phyloP scores from a whole-genome alignment of 1,140 invertebrate genomes.

The Drosophila navojoa region DNA sequence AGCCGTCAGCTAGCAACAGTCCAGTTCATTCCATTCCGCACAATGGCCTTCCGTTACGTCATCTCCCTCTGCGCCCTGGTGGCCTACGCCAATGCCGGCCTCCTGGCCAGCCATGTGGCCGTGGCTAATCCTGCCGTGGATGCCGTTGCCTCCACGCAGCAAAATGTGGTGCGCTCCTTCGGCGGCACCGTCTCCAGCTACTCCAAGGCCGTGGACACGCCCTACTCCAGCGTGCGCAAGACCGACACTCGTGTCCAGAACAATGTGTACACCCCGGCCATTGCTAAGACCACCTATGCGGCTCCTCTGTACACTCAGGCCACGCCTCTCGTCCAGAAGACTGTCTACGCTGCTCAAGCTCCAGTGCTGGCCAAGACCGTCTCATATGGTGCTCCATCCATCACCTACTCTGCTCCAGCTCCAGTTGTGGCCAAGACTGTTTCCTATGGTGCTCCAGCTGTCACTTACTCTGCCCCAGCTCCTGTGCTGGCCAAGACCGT shows the following conservation, averaged over 20 bases:
- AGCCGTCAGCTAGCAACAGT: slow-evolving; percentile 28
- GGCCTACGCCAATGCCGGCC: slow-evolving; percentile 84
- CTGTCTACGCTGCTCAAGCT: slow-evolving; percentile 67
- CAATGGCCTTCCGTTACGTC: slow-evolving; percentile 83
- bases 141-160: slow-evolving; percentile 85
- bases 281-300: slow-evolving; percentile 67
- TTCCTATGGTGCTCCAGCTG: slow-evolving; percentile 12
- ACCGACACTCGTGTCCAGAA: slow-evolving; percentile 85
- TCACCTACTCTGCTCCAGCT: slow-evolving; percentile 79
- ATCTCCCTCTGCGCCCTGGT: slow-evolving; percentile 83
- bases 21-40: slow-evolving; percentile 20
- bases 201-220: slow-evolving; percentile 87
- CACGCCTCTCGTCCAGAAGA: slow-evolving; percentile 61
- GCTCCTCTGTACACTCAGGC: slow-evolving; percentile 70
- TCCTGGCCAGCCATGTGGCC: slow-evolving; percentile 47
- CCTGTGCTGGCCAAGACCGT: slow-evolving; percentile 28
- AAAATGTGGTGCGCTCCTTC: slow-evolving; percentile 85
- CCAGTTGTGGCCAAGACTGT: slow-evolving; percentile 53
- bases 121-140: slow-evolving; percentile 83
- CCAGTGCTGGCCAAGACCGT: slow-evolving; percentile 59
- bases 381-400: slow-evolving; percentile 52
- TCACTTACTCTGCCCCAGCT: slow-evolving; percentile 24
- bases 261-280: slow-evolving; percentile 81
- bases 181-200: slow-evolving; percentile 87
- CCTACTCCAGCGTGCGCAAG: slow-evolving; percentile 87